Conservation (phyloP, 1,140 invertebrate species). For the Riptortus pedestris region DNA sequence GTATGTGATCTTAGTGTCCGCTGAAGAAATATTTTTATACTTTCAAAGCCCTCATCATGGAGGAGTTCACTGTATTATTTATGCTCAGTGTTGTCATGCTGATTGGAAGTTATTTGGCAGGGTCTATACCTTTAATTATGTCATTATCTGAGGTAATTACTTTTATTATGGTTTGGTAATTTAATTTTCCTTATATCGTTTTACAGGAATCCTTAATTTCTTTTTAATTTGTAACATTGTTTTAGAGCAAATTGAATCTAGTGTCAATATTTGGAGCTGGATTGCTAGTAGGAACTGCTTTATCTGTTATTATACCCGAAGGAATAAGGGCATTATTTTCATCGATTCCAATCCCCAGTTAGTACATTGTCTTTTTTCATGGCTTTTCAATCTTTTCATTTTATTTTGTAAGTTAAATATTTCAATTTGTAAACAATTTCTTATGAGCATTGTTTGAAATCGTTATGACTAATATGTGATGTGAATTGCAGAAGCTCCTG, state of each 20-base stretch:
- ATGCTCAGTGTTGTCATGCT: conserved; percentile 83
- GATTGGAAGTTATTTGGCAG: conserved; percentile 85
- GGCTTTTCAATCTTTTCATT: not conserved
- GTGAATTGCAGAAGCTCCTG: not conserved
- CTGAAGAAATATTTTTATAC: too few relatives aligned
- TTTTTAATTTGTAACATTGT: too few relatives aligned
- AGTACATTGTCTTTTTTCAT: not conserved
- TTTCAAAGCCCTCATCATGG: conserved; percentile 46
- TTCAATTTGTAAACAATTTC: too few relatives aligned
- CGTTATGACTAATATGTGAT: too few relatives aligned
- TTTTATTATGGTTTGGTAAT: too few relatives aligned
- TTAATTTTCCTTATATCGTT: too few relatives aligned
- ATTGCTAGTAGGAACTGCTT: conserved; percentile 90
- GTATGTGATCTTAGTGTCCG: not conserved
- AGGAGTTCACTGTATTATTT: conserved; percentile 68
- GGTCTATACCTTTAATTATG: conserved; percentile 85
- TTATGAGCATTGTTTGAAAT: too few relatives aligned
- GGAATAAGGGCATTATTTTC: conserved; percentile 75
- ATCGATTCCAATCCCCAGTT: conserved; percentile 18
- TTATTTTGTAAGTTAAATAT: not conserved
- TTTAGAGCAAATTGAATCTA: conserved; percentile 84
- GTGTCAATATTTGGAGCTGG: conserved; percentile 93
- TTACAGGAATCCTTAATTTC: not conserved
- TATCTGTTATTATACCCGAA: conserved; percentile 97
- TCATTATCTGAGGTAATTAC: conserved; percentile 79